Conservation (phyloP, 2,888 invertebrate species). For the Agrochola lota region DNA sequence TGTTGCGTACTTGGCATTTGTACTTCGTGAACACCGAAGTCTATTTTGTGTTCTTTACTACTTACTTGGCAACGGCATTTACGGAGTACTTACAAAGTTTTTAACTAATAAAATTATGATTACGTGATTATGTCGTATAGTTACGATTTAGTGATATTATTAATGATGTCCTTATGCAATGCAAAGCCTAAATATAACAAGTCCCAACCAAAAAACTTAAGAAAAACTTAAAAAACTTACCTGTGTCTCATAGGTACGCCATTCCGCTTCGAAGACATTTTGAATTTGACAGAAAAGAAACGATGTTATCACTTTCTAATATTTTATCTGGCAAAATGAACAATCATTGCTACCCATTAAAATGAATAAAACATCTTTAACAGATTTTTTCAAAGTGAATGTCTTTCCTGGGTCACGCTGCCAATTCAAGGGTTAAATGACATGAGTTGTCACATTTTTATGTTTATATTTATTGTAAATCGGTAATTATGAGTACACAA, state of each 20-base stretch:
- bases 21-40: slow-evolving; percentile 8
- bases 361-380: too few relatives aligned
- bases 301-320: too few relatives aligned
- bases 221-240: background rate
- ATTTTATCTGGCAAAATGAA: too few relatives aligned
- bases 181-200: too few relatives aligned
- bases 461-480: background rate
- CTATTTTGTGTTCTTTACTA: background rate
- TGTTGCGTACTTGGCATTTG: background rate
- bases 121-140: too few relatives aligned
- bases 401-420: too few relatives aligned
- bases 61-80: slow-evolving; percentile 3
- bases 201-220: background rate
- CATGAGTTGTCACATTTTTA: background rate
- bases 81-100: slow-evolving; percentile 2
- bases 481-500: too few relatives aligned
- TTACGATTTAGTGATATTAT: too few relatives aligned
- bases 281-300: background rate
- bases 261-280: background rate
- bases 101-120: background rate
- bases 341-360: too few relatives aligned
- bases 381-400: too few relatives aligned
- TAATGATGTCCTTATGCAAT: too few relatives aligned
- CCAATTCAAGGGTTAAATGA: background rate
- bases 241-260: background rate